Evolutionary conservation across 2,797 vertebrate genomes (phyloP), one percentile per base, ranked within the genome.

Genomic region (Sebastolobus alascanus): DNA sequence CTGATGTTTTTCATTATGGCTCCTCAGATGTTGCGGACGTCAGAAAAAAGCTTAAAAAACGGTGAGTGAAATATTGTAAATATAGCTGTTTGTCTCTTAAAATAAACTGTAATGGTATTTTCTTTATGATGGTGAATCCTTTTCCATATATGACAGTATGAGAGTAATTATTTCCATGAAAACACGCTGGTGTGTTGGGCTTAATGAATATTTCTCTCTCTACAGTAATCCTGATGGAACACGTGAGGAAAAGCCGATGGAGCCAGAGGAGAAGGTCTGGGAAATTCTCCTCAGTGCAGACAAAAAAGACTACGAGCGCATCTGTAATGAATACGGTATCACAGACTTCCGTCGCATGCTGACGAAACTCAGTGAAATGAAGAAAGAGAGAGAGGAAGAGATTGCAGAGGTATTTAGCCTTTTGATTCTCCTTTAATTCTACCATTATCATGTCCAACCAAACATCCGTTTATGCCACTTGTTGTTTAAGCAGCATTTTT

Each of bases 271-370:
- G 22, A 95, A 96, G 64, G 91, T 98, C 50, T 97, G 96, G 97
- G 97, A 99, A 87, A 91, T 99, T 69, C 90, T 99, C 82, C 83
- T 98, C 27, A 96, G 96, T 3, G 96, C 97, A 8, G 97, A 99
- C 4, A 97, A 89, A 69, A 98, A 94, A 90, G 97, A 99, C 91
- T 98, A 98, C 0, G 98, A 99, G 87, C 77, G 56, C 9, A 97
- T 99, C 87, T 99, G 98, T 82, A 0, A 67, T 0, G 96, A 98
- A 5, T 94, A 97, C 0, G 95, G 96, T 9, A 94, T 98, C 85
- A 97, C 92, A 2, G 94, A 99, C 90, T 99, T 97, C 89, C 96
- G 98, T 5, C 95, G 96, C 16, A 97, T 98, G 97, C 94, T 98
- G 84, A 98, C 91, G 77, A 97, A 87, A 92, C 95, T 99, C 69